phyloP scores from a whole-genome alignment of 2,113 vertebrate genomes.

The Ursus arctos region DNA sequence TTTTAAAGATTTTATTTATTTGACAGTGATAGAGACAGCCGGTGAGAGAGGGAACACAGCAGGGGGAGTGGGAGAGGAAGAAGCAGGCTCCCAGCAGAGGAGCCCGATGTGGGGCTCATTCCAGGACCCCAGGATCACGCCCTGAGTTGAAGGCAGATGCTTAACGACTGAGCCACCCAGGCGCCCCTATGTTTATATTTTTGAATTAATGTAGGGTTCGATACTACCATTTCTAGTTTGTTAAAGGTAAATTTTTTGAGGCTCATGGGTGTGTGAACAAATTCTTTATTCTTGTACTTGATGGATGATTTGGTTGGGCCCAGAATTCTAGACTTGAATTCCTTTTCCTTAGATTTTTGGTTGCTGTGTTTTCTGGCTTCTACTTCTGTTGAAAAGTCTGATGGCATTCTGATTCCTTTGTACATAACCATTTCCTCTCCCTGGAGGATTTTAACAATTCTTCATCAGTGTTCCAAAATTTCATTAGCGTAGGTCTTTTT shows the following conservation, averaged over 20 bases:
- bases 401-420: neutral
- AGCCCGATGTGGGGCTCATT: too few relatives aligned
- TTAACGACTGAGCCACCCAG: neutral
- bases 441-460: neutral
- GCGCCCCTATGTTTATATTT: neutral
- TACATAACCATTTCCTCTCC: neutral
- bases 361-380: neutral
- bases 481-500: neutral
- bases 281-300: neutral
- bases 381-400: neutral
- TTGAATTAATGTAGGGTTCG: neutral
- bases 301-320: neutral
- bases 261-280: neutral
- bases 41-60: too few relatives aligned
- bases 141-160: too few relatives aligned
- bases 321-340: neutral
- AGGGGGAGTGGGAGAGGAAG: too few relatives aligned
- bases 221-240: neutral
- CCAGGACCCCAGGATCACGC: too few relatives aligned
- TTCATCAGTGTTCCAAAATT: neutral
- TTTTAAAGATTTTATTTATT: too few relatives aligned
- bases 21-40: too few relatives aligned
- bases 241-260: slow-evolving; percentile 18
- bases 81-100: too few relatives aligned
- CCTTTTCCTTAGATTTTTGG: slow-evolving; percentile 12